These are phyloP conservation scores for Hafferia zeledoni DNA, from an alignment of 2,797 vertebrate genomes.

Conservation along the genomic window DNA sequence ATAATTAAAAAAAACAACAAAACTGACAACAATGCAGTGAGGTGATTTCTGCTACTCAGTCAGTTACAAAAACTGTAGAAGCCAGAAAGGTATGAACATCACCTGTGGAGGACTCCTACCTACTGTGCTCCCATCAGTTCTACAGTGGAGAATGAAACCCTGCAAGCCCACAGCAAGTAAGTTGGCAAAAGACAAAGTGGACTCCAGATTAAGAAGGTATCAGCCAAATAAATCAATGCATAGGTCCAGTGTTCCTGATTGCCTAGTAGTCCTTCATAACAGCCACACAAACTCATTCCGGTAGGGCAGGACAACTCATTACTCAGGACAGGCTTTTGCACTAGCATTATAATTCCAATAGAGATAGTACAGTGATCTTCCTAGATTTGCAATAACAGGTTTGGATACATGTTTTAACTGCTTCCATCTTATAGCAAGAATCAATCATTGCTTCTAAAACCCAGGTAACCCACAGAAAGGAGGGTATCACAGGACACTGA, in stretches of 20 bases:
- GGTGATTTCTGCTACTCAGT: neutral
- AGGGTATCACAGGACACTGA: neutral
- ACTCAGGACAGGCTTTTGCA: neutral
- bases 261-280: neutral
- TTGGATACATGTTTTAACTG: neutral
- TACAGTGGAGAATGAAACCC: neutral
- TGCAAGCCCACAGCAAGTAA: neutral
- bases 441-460: neutral
- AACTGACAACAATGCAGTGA: neutral
- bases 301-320: neutral
- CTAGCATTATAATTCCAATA: neutral
- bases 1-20: neutral
- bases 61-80: neutral
- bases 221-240: neutral
- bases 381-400: neutral
- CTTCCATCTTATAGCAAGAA: neutral
- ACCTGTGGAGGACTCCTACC: rapidly evolving
- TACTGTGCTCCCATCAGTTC: neutral
- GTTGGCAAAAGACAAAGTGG: neutral
- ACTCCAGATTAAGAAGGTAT: neutral
- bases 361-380: neutral
- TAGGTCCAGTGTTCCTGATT: neutral
- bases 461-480: neutral
- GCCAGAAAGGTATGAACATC: neutral
- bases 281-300: neutral